Evolutionary conservation across 2,113 vertebrate genomes (phyloP).

Genomic region (Chroicocephalus ridibundus): DNA sequence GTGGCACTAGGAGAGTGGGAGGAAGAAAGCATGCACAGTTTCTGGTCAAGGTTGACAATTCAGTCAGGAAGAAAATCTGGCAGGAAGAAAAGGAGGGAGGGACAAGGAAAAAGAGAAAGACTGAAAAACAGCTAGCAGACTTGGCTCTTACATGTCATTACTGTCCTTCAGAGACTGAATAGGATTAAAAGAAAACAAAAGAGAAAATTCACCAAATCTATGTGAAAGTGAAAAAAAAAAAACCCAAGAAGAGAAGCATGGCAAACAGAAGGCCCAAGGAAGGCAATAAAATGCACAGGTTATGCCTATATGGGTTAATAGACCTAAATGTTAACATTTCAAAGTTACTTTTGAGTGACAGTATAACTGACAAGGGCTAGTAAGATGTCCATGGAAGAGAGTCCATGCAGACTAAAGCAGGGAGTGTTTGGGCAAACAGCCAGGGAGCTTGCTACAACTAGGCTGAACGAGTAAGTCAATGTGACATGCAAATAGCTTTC

Average conservation of each 20-base stretch:
- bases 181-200: not conserved
- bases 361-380: not conserved
- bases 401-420: not conserved
- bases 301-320: not conserved
- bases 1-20: not conserved
- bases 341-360: not conserved
- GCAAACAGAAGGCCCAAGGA: not conserved
- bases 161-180: not conserved
- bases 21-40: not conserved
- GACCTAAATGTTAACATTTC: not conserved
- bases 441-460: not conserved
- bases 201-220: not conserved
- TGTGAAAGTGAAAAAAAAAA: not conserved
- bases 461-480: not conserved
- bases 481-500: not conserved
- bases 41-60: not conserved
- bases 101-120: not conserved
- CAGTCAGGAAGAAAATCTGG: not conserved
- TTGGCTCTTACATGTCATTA: not conserved
- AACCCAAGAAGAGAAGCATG: fast-evolving
- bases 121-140: not conserved
- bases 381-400: not conserved
- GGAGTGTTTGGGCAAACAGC: not conserved
- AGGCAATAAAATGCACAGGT: not conserved
- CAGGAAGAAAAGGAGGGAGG: no score